Percentiles rank a stretch among this genome's conserved stretches.
Conservation (phyloP, 2,113 vertebrate species). For the Pao palembangensis region DNA sequence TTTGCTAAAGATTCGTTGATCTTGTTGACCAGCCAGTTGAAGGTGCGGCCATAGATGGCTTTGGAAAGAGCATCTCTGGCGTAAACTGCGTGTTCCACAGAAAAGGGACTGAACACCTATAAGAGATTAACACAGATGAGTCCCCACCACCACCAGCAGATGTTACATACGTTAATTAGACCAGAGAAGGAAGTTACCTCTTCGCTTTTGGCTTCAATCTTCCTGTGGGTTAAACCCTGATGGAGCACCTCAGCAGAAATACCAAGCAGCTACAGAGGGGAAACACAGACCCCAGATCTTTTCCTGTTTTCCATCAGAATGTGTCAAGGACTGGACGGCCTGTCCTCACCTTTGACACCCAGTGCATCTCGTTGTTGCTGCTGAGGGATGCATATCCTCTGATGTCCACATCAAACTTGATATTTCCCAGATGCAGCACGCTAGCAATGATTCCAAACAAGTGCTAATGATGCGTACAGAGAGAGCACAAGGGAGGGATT, state of each 20-base stretch:
- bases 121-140: not conserved
- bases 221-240: conserved; percentile 84
- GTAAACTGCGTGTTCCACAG: conserved; percentile 82
- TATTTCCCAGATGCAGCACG: conserved; percentile 91
- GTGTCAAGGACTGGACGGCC: not conserved
- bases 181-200: conserved; percentile 71
- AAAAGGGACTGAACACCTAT: conserved; percentile 88
- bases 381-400: conserved; percentile 81
- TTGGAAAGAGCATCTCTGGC: conserved; percentile 91
- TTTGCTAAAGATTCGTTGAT: conserved; percentile 90
- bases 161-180: not conserved
- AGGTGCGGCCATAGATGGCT: conserved; percentile 88
- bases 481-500: not conserved
- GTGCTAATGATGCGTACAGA: conserved; percentile 61
- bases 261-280: conserved; percentile 79
- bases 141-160: not conserved
- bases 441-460: conserved; percentile 91
- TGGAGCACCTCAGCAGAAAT: conserved; percentile 78
- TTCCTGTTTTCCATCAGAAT: not conserved
- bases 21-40: conserved; percentile 93
- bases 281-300: not conserved
- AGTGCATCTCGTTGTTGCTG: conserved; percentile 79
- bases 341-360: conserved; percentile 87
- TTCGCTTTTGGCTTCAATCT: conserved; percentile 90
- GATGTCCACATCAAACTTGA: conserved; percentile 80